A percentile compares a stretch with the other conserved stretches of the same genome.
Conservation (phyloP, 2,113 vertebrate species). For the Furnarius figulus region DNA sequence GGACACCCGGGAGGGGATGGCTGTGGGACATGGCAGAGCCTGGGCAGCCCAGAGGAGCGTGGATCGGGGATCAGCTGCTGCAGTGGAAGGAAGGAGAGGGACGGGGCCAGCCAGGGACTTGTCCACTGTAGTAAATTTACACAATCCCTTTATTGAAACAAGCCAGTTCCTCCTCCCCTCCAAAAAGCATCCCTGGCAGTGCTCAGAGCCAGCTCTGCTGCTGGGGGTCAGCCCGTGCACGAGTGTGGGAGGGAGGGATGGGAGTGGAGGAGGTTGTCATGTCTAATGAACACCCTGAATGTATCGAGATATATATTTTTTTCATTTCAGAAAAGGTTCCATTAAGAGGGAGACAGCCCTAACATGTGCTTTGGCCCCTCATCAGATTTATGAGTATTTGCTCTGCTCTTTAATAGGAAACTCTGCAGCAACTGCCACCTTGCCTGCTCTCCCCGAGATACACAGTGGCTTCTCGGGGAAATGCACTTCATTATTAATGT, state of each 20-base stretch:
- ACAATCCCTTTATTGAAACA: not conserved
- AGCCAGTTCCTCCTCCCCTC: slow-evolving; percentile 11
- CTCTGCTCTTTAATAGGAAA: slow-evolving; percentile 61
- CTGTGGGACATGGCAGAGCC: accelerated
- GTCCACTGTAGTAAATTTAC: not conserved
- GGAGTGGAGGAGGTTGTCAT: slow-evolving; percentile 58
- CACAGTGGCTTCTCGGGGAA: slow-evolving; percentile 63
- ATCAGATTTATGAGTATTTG: slow-evolving; percentile 63
- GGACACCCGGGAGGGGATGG: accelerated
- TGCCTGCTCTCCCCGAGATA: slow-evolving; percentile 61
- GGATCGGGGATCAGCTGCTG: accelerated
- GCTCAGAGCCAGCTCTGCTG: slow-evolving; percentile 19
- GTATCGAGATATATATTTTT: slow-evolving; percentile 64
- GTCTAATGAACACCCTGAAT: slow-evolving; percentile 66
- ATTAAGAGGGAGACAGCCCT: slow-evolving; percentile 67
- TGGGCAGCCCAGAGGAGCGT: not conserved
- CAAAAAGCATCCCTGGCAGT: not conserved
- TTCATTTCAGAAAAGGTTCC: slow-evolving; percentile 68
- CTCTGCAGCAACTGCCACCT: slow-evolving; percentile 62
- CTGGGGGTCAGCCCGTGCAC: slow-evolving; percentile 31
- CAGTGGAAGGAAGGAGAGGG: not conserved
- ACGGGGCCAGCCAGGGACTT: not conserved
- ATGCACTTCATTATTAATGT: slow-evolving; percentile 70
- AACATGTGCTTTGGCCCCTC: slow-evolving; percentile 60
- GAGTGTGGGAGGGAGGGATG: not conserved